These are phyloP conservation scores for Protosalanx chinensis DNA, from an alignment of 2,797 vertebrate genomes.

Conservation along the genomic window DNA sequence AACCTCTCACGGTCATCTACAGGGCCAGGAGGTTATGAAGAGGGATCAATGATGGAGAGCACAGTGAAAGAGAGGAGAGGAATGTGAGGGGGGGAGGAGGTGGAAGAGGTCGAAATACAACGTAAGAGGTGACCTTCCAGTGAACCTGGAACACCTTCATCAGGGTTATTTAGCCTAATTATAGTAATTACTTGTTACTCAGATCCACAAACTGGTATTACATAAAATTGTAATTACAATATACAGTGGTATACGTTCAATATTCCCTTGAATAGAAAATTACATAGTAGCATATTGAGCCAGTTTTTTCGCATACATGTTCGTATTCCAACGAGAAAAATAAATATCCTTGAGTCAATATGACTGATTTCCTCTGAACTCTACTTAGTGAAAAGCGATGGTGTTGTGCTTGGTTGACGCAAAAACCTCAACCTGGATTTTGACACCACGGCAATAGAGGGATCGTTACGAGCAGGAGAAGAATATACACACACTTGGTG, in stretches of 20 bases:
- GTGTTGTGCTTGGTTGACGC: no score
- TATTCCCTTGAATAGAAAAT: neutral
- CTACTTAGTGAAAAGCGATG: no score
- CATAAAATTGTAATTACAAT: constrained; percentile 5
- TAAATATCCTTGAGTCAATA: neutral
- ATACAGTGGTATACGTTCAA: neutral
- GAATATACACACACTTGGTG: no score
- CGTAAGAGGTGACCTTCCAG: neutral
- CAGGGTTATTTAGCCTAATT: neutral
- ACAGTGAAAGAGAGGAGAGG: neutral
- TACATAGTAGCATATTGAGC: neutral
- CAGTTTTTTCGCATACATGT: neutral
- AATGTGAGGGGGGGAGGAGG: no score
- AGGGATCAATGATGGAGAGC: no score
- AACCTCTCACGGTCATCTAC: no score
- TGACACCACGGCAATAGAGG: neutral
- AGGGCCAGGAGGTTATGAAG: neutral
- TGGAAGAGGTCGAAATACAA: neutral
- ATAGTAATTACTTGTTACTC: constrained; percentile 4
- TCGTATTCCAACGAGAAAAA: neutral
- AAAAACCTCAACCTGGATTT: no score
- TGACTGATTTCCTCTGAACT: constrained; percentile 3
- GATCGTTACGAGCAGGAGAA: neutral
- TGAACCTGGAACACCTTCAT: neutral
- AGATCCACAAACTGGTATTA: neutral